phyloP scores from a whole-genome alignment of 1,140 invertebrate genomes.

The Drosophila nasuta region DNA sequence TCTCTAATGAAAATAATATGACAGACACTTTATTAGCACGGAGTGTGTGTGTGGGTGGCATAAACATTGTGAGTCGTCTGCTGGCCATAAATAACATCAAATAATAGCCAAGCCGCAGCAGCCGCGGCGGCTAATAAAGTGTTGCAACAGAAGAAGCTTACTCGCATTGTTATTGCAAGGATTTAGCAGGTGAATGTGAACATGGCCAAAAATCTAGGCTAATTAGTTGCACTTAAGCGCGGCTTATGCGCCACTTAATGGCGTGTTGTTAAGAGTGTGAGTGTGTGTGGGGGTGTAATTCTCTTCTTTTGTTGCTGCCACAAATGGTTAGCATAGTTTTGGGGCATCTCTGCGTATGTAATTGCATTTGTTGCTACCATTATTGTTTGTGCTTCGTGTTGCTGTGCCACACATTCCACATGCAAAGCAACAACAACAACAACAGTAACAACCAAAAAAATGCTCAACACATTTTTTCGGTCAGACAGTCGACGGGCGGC shows the following conservation, averaged over 20 bases:
- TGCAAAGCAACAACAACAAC: neutral
- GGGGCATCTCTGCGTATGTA: slow-evolving; percentile 43
- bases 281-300: neutral
- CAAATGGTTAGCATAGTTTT: slow-evolving; percentile 54
- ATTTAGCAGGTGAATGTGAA: slow-evolving; percentile 61
- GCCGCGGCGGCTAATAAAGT: slow-evolving; percentile 61
- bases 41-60: slow-evolving; percentile 23
- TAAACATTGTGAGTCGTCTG: slow-evolving; percentile 39
- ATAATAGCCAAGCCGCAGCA: slow-evolving; percentile 51
- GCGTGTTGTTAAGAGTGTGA: neutral
- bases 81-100: slow-evolving; percentile 71
- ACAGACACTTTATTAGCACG: slow-evolving; percentile 38
- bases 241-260: slow-evolving; percentile 63
- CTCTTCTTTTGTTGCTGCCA: slow-evolving; percentile 28
- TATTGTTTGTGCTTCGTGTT: slow-evolving; percentile 58
- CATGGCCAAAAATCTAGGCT: slow-evolving; percentile 70
- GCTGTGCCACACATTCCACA: slow-evolving; percentile 24
- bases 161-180: slow-evolving; percentile 43
- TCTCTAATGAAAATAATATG: slow-evolving; percentile 59
- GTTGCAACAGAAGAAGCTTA: slow-evolving; percentile 29
- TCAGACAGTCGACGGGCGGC: neutral
- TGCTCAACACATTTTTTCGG: slow-evolving; percentile 47
- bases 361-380: slow-evolving; percentile 57
- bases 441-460: slow-evolving; percentile 34
- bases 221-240: slow-evolving; percentile 75